Conservation (phyloP, 2,888 invertebrate species). For the Coecobrya sp. region DNA sequence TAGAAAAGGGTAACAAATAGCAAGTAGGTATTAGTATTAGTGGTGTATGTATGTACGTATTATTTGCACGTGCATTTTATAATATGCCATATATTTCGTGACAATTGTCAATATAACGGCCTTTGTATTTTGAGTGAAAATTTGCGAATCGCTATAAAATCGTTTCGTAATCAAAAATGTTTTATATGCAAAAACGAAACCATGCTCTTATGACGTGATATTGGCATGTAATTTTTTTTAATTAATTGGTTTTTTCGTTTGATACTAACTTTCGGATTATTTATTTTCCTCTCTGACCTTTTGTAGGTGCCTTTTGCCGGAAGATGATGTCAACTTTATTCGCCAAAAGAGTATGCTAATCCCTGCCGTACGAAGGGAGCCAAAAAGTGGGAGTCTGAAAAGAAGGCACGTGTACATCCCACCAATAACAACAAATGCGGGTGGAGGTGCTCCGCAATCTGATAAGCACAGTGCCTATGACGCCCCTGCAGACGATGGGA, state of each 20-base stretch:
- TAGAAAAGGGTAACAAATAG: not conserved
- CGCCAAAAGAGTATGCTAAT: constrained; percentile 83
- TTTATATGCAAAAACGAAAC: no score
- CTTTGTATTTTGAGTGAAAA: no score
- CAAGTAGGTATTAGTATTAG: no score
- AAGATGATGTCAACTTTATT: constrained; percentile 79
- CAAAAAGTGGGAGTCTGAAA: constrained; percentile 83
- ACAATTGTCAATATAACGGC: no score
- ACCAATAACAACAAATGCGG: not conserved
- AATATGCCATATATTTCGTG: no score
- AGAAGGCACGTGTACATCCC: constrained; percentile 78
- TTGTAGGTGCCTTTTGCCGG: constrained; percentile 84
- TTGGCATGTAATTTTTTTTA: not conserved
- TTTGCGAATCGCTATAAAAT: no score
- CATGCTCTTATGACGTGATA: not conserved
- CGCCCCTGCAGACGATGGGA: constrained; percentile 39
- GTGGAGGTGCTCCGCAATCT: not conserved
- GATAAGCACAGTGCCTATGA: constrained; percentile 20
- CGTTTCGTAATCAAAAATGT: no score
- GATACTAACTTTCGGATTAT: not conserved
- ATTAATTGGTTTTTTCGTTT: no score
- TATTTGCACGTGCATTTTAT: no score
- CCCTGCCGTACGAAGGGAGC: constrained; percentile 79
- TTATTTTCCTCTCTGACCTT: not conserved
- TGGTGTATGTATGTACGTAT: no score